These are phyloP conservation scores for Falco concolor DNA, from an alignment of 2,797 vertebrate genomes.

Conservation along the genomic window DNA sequence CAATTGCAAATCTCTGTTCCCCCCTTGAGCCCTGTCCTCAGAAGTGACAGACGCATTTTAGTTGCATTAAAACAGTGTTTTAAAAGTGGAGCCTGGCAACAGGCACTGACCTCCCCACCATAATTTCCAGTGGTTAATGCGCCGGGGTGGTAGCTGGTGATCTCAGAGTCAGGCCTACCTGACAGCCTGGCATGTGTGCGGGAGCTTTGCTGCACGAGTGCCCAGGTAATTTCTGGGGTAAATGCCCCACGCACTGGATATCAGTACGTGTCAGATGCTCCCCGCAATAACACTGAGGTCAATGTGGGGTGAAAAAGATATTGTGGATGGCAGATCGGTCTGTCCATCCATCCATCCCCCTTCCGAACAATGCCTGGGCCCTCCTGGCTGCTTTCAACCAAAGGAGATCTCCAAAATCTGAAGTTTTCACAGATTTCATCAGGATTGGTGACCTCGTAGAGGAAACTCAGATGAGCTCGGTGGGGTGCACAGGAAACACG, in stretches of 20 bases:
- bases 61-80: neutral
- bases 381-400: neutral
- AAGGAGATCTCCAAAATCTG: neutral
- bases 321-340: neutral
- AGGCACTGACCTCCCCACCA: neutral
- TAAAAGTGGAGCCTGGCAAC: neutral
- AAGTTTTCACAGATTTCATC: neutral
- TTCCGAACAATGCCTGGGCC: neutral
- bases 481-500: neutral
- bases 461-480: neutral
- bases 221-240: neutral
- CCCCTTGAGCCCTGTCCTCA: neutral
- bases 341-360: neutral
- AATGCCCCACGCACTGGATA: neutral
- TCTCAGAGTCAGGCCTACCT: neutral
- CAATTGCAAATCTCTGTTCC: neutral
- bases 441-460: neutral
- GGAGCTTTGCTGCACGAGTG: neutral
- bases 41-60: neutral
- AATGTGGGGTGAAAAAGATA: neutral
- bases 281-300: neutral
- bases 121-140: neutral
- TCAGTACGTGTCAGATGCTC: fast-evolving
- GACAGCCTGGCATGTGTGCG: fast-evolving
- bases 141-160: fast-evolving